A percentile compares a stretch with the other conserved stretches of the same genome.
These are phyloP conservation scores for Ennomos erosarius DNA, from an alignment of 2,888 invertebrate species.

Conservation along the genomic window DNA sequence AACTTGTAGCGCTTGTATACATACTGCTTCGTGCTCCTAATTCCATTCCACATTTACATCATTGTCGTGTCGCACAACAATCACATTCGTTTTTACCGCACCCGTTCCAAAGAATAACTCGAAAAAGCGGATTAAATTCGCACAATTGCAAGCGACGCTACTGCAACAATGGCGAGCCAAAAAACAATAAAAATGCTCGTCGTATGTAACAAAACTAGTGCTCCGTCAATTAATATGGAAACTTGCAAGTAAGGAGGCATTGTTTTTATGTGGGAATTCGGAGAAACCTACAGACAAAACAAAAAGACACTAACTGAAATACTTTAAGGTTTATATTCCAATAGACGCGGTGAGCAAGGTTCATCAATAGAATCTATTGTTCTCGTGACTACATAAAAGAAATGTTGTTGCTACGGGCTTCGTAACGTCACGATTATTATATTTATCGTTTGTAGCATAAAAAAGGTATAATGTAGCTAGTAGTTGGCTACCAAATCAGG, in stretches of 20 bases:
- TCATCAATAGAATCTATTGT: conserved; percentile 23
- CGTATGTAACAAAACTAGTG: conserved; percentile 24
- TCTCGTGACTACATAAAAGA: conserved; percentile 8
- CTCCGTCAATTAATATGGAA: conserved; percentile 28
- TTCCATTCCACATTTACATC: conserved; percentile 1
- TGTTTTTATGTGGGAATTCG: conserved; percentile 26
- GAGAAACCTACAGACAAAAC: background rate
- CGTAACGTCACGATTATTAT: too few species aligned
- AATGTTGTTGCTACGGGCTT: conserved; percentile 20
- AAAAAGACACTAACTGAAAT: background rate
- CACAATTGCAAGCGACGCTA: conserved; percentile 14
- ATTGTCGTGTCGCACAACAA: conserved; percentile 13
- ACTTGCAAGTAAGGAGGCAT: conserved; percentile 22
- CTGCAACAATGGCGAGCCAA: conserved; percentile 19
- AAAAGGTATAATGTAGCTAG: too few species aligned
- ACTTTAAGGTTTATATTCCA: background rate
- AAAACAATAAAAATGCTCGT: conserved; percentile 22
- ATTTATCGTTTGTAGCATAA: too few species aligned
- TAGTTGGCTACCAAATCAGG: too few species aligned
- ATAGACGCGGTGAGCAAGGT: conserved; percentile 5
- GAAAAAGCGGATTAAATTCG: conserved; percentile 12
- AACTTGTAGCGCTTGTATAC: too few species aligned
- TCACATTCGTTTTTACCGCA: conserved; percentile 11
- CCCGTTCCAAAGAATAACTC: conserved; percentile 11
- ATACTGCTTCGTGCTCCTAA: conserved; percentile 7